A percentile compares a stretch with the other conserved stretches of the same genome.
phyloP scores from a whole-genome alignment of 2,797 vertebrate genomes.

The Peromyscus attwateri region DNA sequence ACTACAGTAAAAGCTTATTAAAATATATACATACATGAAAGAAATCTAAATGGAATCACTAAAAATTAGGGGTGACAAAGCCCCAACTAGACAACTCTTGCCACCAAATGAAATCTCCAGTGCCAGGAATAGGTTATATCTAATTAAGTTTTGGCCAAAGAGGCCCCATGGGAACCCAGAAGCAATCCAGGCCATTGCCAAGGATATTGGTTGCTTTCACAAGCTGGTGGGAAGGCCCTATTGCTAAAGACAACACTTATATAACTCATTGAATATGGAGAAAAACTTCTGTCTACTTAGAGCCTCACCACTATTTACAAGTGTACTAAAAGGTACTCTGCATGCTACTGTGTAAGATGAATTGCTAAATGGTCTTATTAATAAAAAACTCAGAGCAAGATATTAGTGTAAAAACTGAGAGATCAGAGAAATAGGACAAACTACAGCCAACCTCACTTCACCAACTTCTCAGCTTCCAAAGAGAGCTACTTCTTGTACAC shows the following conservation, averaged over 20 bases:
- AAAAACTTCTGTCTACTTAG: neutral
- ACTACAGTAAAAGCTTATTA: neutral
- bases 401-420: no score
- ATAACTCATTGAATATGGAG: no score
- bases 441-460: no score
- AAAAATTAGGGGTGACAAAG: neutral
- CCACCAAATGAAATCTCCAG: neutral
- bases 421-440: no score
- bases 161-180: neutral
- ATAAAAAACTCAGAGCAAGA: no score
- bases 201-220: neutral
- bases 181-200: neutral
- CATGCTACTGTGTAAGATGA: no score
- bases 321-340: neutral
- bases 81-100: neutral
- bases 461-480: no score
- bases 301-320: neutral
- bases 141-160: neutral
- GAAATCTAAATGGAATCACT: neutral
- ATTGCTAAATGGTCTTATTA: no score
- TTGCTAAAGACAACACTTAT: no score
- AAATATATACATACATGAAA: neutral
- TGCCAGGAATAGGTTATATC: neutral
- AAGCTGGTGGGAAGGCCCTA: neutral
- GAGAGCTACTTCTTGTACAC: no score